Percentiles rank a stretch among this genome's conserved stretches.
Conservation (phyloP, 2,113 vertebrate genomes). For the Cheilinus undulatus region DNA sequence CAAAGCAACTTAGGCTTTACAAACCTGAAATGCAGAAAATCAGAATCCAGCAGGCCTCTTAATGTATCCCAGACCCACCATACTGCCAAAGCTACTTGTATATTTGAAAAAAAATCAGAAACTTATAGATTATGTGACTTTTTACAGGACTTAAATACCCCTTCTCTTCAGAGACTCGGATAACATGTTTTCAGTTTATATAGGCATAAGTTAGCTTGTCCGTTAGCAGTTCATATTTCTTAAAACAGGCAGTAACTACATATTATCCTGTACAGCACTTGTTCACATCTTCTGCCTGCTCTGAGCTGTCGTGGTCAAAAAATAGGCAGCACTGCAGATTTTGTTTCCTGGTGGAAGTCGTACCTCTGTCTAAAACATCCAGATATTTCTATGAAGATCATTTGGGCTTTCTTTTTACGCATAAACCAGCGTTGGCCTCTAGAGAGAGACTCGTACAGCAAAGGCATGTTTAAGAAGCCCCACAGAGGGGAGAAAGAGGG, state of each 20-base stretch:
- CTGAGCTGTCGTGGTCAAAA: slow-evolving; percentile 39
- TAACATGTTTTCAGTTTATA: slow-evolving; percentile 80
- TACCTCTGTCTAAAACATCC: slow-evolving; percentile 38
- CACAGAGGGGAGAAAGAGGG: slow-evolving; percentile 37
- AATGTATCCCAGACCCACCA: slow-evolving; percentile 27
- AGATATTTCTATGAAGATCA: slow-evolving; percentile 24
- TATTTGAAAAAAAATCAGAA: slow-evolving; percentile 54
- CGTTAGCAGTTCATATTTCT: slow-evolving; percentile 67
- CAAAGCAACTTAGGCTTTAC: slow-evolving; percentile 44
- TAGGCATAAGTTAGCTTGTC: slow-evolving; percentile 75
- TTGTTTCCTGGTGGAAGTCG: slow-evolving; percentile 25
- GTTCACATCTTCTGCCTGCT: slow-evolving; percentile 64
- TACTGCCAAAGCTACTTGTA: slow-evolving; percentile 49
- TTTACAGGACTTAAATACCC: slow-evolving; percentile 75
- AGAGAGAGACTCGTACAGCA: slow-evolving; percentile 51
- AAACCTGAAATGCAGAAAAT: slow-evolving; percentile 42
- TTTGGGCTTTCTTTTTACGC: slow-evolving; percentile 21
- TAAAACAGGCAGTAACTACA: slow-evolving; percentile 74
- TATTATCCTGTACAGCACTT: slow-evolving; percentile 72
- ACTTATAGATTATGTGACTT: slow-evolving; percentile 72
- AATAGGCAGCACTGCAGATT: slow-evolving; percentile 37
- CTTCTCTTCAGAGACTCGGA: slow-evolving; percentile 68
- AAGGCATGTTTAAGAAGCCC: slow-evolving; percentile 64
- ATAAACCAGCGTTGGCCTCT: slow-evolving; percentile 26
- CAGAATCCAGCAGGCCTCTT: slow-evolving; percentile 39